Base-by-base conservation (phyloP, 2,888 invertebrate species). In the Heliconius erato region DNA sequence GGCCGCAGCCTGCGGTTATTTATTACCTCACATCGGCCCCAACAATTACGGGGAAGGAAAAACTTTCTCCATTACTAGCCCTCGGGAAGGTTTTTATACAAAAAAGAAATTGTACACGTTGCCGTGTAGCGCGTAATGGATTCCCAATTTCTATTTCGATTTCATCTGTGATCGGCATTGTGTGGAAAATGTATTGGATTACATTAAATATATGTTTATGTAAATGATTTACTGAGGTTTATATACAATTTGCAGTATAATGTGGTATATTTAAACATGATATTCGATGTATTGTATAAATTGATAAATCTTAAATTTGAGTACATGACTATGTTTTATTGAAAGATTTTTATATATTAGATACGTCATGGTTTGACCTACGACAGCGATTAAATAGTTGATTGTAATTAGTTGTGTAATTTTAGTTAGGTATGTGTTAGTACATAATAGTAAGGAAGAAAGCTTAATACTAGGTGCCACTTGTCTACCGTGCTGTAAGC, bases 11-110 rank as follows among this genome's bases (percentile, higher is more conserved):
- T 93, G 94, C 86, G 95, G 95, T 95, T 95, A 96, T 96, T 95
- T 96, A 96, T 96, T 94, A 92, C 93, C 93, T 91, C 91, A 91
- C 94, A 94, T 93, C 94, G 91, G 92, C 95, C 95, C 94, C 92
- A 91, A 94, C 95, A 95, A 95, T 96, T 95, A 95, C 94, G 90
- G 89, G 84, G 86, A 88, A 91, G 93, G 95, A 94, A 95, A 95
- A 95, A 95, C 95, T 92, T 95, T 92, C 91, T 90, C 95, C 93
- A 95, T 95, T 96, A 95, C 94, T 86, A 89, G 90, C 93, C 92
- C 92, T 90, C 85, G 89, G 90, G 91, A 89, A 91, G 92, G 92
- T 90, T 93, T 94, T 93, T 94, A 94, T 94, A 93, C 92, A 95
- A 94, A 90, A 93, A 93, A 92, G 93, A 92, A 92, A 94, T 93